Conservation (phyloP, 1,140 invertebrate genomes). For the Calosoma granatense region DNA sequence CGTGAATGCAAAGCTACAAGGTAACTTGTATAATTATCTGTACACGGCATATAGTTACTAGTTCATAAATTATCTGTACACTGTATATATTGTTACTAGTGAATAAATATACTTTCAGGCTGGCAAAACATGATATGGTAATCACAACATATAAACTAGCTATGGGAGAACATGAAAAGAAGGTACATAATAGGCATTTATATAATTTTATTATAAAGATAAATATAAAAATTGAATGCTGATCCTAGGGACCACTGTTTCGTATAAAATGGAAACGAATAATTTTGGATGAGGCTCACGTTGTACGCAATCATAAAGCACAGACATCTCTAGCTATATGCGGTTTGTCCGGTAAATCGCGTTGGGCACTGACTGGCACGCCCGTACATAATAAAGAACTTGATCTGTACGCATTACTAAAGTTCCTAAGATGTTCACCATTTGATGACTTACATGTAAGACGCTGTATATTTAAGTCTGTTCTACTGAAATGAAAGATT, state of each 20-base stretch:
- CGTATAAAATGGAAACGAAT: constrained; percentile 71
- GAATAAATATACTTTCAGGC: constrained; percentile 23
- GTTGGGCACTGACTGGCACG: constrained; percentile 89
- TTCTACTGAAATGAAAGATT: constrained; percentile 1
- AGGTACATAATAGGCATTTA: constrained; percentile 16
- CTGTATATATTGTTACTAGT: too few species aligned
- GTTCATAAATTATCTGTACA: too few species aligned
- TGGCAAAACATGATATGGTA: constrained; percentile 56
- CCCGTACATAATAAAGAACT: constrained; percentile 90
- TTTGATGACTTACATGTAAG: constrained; percentile 69
- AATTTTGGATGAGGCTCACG: constrained; percentile 89
- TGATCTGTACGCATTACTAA: constrained; percentile 80
- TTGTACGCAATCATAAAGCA: constrained; percentile 79
- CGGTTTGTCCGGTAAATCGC: constrained; percentile 44
- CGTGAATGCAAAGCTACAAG: constrained; percentile 51
- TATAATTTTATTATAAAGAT: constrained; percentile 13
- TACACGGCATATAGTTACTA: background rate
- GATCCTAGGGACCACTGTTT: constrained; percentile 43
- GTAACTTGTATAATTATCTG: constrained; percentile 25
- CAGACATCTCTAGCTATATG: constrained; percentile 61
- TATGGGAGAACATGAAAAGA: constrained; percentile 40
- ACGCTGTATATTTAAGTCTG: constrained; percentile 3
- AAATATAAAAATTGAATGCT: constrained; percentile 14
- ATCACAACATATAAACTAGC: constrained; percentile 70
- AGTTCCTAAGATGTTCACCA: constrained; percentile 74